These are phyloP conservation scores for Caenorhabditis macrosperma DNA, from an alignment of 2,888 invertebrate genomes.

Conservation along the genomic window DNA sequence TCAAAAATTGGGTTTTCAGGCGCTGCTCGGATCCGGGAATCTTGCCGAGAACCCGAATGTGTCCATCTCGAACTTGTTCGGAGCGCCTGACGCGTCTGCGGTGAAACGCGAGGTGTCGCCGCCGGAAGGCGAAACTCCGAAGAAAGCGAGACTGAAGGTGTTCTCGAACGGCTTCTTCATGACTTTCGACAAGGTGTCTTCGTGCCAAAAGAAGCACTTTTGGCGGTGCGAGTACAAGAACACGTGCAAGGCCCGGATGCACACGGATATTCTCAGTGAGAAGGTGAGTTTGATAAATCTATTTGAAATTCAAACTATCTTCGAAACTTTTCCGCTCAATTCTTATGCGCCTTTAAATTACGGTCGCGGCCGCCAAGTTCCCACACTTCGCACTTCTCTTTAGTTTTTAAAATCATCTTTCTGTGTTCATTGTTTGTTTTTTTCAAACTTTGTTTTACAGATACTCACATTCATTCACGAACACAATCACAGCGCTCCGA, in stretches of 20 bases:
- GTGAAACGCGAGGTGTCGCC: not conserved
- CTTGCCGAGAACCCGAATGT: conserved; percentile 4
- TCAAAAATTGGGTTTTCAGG: conserved; percentile 7
- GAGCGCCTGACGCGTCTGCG: not conserved
- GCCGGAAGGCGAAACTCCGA: not conserved
- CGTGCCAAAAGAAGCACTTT: conserved; percentile 32
- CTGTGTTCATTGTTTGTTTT: too few species aligned
- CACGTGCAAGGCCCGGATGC: conserved; percentile 46
- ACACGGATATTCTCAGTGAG: conserved; percentile 21
- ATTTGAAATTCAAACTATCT: too few species aligned
- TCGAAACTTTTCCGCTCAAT: too few species aligned
- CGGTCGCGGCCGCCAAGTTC: too few species aligned
- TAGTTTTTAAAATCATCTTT: too few species aligned
- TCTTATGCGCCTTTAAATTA: too few species aligned
- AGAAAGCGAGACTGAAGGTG: conserved; percentile 32
- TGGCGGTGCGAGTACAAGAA: conserved; percentile 52
- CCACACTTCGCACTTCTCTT: too few species aligned
- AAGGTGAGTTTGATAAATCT: too few species aligned
- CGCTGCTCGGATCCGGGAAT: conserved; percentile 2
- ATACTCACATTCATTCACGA: conserved; percentile 35
- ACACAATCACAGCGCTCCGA: conserved; percentile 29
- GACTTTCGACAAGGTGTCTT: conserved; percentile 46
- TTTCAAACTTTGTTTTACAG: not conserved
- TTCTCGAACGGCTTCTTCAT: conserved; percentile 43
- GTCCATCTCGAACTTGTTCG: conserved; percentile 2